Evolutionary conservation across 2,797 vertebrate genomes (phyloP).

Genomic region (Brachyrhaphis roseni): DNA sequence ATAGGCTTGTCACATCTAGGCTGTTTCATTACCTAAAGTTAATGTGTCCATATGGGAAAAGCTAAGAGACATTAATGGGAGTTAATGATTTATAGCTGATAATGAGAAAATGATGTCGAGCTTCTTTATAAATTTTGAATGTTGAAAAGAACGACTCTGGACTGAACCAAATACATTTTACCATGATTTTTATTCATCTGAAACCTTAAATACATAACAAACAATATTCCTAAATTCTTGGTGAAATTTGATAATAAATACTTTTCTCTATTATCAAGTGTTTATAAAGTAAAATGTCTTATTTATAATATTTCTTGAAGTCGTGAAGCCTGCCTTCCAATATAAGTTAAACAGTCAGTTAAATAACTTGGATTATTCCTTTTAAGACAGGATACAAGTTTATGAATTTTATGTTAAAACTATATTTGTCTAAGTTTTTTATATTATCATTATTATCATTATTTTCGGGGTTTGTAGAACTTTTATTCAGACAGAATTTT

Average conservation of each 20-base stretch:
- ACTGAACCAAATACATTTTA: neutral
- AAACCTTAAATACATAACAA: neutral
- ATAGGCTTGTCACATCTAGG: no score
- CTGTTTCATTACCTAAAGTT: no score
- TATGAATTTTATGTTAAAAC: neutral
- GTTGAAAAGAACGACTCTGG: neutral
- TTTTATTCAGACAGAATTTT: neutral
- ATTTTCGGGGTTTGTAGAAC: neutral
- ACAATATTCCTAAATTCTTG: neutral
- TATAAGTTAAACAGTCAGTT: neutral
- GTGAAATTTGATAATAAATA: no score
- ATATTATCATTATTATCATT: no score
- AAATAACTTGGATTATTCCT: neutral
- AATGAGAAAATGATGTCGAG: neutral
- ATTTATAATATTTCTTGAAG: neutral
- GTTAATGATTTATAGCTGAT: no score
- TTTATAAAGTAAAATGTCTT: neutral
- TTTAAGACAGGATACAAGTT: neutral
- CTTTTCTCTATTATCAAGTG: no score
- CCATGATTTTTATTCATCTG: neutral
- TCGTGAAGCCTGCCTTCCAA: no score
- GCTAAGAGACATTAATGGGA: no score
- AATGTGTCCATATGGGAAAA: no score
- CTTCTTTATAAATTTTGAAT: neutral
- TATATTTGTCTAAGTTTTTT: neutral